These are phyloP conservation scores for Spodoptera litura DNA, from an alignment of 1,140 invertebrate species.

Conservation along the genomic window DNA sequence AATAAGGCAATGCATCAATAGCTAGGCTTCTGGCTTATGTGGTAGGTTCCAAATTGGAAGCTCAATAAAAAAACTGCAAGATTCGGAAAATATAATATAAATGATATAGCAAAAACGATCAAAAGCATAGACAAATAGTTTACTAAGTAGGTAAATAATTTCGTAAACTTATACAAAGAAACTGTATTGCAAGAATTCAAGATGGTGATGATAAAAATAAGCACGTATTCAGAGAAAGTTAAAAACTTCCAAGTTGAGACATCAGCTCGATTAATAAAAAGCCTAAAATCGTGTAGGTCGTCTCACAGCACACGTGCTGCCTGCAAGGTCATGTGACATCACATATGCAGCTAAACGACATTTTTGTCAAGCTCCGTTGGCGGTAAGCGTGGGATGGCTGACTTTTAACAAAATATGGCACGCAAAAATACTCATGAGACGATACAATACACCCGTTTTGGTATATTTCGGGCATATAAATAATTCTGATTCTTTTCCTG, in stretches of 20 bases:
- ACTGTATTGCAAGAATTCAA: not conserved
- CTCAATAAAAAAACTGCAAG: too few relatives aligned
- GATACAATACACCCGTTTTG: slow-evolving; percentile 33
- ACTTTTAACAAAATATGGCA: slow-evolving; percentile 21
- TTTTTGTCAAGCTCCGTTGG: slow-evolving; percentile 39
- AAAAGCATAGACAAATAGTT: too few relatives aligned
- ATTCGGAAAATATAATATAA: too few relatives aligned
- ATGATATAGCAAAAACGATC: too few relatives aligned
- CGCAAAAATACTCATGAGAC: slow-evolving; percentile 38
- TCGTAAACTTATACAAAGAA: not conserved
- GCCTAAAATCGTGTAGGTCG: slow-evolving; percentile 51
- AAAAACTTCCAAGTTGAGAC: slow-evolving; percentile 15
- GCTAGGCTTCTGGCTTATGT: too few relatives aligned
- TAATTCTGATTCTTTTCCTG: slow-evolving; percentile 37
- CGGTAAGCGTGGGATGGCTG: slow-evolving; percentile 30
- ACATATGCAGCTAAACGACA: slow-evolving; percentile 46
- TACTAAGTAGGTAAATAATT: too few relatives aligned
- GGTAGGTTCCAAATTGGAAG: too few relatives aligned
- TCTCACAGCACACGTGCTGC: slow-evolving; percentile 32
- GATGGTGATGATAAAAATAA: slow-evolving; percentile 17
- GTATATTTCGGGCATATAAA: slow-evolving; percentile 36
- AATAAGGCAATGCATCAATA: too few relatives aligned
- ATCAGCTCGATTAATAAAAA: slow-evolving; percentile 37
- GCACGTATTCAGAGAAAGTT: slow-evolving; percentile 35
- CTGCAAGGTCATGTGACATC: slow-evolving; percentile 57